Base-by-base conservation (phyloP, 2,113 vertebrate species). In the Rhineura floridana region DNA sequence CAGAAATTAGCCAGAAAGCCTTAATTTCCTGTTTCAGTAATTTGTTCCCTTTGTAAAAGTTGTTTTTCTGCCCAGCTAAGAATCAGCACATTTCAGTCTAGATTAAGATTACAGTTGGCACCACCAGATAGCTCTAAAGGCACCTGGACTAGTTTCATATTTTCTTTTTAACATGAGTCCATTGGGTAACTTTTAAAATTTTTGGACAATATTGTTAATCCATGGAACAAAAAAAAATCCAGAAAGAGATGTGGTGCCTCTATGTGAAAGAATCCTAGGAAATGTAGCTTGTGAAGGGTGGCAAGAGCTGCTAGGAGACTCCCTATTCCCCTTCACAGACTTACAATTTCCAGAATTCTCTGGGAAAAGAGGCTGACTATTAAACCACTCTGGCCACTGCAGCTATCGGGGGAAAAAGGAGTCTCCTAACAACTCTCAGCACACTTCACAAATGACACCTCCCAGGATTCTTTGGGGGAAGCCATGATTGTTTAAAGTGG, bases 61-160 rank as follows among this genome's bases (percentile, higher is more conserved):
- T 6, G 11, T 3, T 33, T 69, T 48, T 82, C 73, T 85, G 28
- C 84, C 59, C 75, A 90, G 65, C 50, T 84, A 48, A 86, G 52
- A 79, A 81, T 84, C 72, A 77, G 69, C 75, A 84, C 50, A 82
- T 91, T 90, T 63, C 65, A 23, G 86, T 23, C 23, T 73, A 70
- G 62, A 21, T 78, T 80, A 42, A 55, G 70, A 52, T 50, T 69
- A 89, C 50, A 55, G 39, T 73, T 77, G 82, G 59, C 82, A 65
- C 86, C 73, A 59, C 44, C 63, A 59, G 48, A 78, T 28, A 63
- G 80, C n/a, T 1, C 28, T 73, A 73, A 42, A 23, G 50, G 50
- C 19, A 80, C n/a, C 36, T 65, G 65, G 39, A 4, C 28, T 72
- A 17, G 33, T 33, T 52, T 84, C 8, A 55, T 50, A n/a, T 33